phyloP scores from a whole-genome alignment of 23 tunicate species.

The Trididemnum nubilum region DNA sequence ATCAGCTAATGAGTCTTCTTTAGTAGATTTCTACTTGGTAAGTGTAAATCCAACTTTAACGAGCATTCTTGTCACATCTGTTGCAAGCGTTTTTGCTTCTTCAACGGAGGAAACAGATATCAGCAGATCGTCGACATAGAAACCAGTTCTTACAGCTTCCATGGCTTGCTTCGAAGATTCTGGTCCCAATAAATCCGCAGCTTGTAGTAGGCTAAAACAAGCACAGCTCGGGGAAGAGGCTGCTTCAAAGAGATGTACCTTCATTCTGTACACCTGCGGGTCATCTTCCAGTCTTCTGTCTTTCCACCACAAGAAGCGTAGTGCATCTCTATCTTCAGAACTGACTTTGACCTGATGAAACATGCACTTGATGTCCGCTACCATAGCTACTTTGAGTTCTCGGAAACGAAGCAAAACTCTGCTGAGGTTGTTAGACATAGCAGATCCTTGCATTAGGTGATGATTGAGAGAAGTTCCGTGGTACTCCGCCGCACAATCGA shows the following conservation, averaged over 20 bases:
- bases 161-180: neutral
- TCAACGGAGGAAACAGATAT: neutral
- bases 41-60: conserved; percentile 1
- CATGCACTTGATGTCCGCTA: conserved; percentile 2
- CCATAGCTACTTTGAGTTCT: neutral
- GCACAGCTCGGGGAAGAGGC: conserved; percentile 1
- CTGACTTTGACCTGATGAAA: conserved; percentile 9
- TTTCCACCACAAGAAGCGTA: neutral
- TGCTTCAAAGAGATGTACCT: neutral
- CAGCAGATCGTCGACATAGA: conserved; percentile 9
- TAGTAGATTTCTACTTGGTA: neutral
- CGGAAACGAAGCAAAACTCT: neutral
- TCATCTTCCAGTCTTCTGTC: neutral
- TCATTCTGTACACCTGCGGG: neutral
- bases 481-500: conserved; percentile 21
- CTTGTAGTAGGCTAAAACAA: neutral
- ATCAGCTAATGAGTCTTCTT: neutral
- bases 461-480: conserved; percentile 13
- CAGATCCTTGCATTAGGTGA: neutral
- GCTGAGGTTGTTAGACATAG: neutral
- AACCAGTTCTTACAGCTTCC: neutral
- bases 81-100: neutral
- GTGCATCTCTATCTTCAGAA: neutral
- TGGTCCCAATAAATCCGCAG: neutral
- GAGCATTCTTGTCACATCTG: neutral